Base-by-base conservation (phyloP, 2,113 vertebrate genomes). In the Willisornis vidua region DNA sequence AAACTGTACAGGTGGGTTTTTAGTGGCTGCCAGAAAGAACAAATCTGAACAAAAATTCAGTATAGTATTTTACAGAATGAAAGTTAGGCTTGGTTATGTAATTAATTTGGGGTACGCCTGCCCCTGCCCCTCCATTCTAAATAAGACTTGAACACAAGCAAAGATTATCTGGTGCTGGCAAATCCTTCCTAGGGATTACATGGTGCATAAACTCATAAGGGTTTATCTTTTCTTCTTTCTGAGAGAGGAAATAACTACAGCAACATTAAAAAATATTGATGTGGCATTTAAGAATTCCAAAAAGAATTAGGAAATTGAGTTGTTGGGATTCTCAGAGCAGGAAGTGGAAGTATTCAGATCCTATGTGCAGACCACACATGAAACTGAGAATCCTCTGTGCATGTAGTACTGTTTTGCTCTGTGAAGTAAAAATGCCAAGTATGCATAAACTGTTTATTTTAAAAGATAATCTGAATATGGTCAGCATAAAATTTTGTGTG, bases 151-250 rank as follows among this genome's bases (percentile, higher is more conserved):
- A n/a, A 59, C 41, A 80, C 80, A 84, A 93, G 43, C 13, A 24
- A 84, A 90, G 86, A 86, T 95, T 88, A 96, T 86, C 75, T 89
- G 63, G 84, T 79, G 80, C 33, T 86, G 79, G 63, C 46, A 92
- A 86, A 91, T 94, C 90, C 90, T 89, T 92, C 65, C 63, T 61
- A 71, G 26, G 88, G 89, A 96, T 96, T 95, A 92, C 33, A 25
- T 33, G 48, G 31, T 52, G 20, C 77, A 86, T 92, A 86, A 93
- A 92, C 59, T 80, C 84, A 67, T 86, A 77, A 48, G 55, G 59
- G 8, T 67, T 95, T 90, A 39, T 93, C 83, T 95, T 90, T 94
- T 85, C 73, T 84, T 90, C 71, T 79, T 78, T 94, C 76, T 72
- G 73, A 63, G 52, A 78, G 48, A 57, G 26, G 29, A 81, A 91